Base-by-base conservation (phyloP, 2,113 vertebrate species). In the Sylvia atricapilla region DNA sequence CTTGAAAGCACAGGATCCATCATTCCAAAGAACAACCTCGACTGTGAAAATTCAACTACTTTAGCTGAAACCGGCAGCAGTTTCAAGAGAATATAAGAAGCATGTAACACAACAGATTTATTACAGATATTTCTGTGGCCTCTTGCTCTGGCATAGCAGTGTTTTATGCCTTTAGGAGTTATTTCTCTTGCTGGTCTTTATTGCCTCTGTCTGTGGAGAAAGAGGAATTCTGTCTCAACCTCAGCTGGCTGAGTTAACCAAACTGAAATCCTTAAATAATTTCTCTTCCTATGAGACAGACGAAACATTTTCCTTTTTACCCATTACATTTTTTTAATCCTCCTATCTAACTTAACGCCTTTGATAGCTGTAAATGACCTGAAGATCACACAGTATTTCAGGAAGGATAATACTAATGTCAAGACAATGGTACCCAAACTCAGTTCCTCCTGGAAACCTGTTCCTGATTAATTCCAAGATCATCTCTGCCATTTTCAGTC, bases 401-500 rank as follows among this genome's bases (percentile, higher is more conserved):
- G 53, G 50, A 28, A 85, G 90, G 67, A 41, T 69, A 35, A 43
- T 80, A 31, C 39, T 72, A 59, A 43, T 93, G 92, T 88, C 67
- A 88, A 83, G 88, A 88, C 79, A 86, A 86, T 43, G 83, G 41
- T 47, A 30, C 53, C 73, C 84, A 91, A 95, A 73, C 62, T 70
- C 50, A 47, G 1, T 15, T 88, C 80, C 78, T 94, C 50, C 85
- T 62, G 41, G 82, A 90, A 92, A 66, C 30, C 21, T 67, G 28
- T 39, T 88, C 43, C 58, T 60, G 63, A 93, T 92, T 95, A 95
- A 94, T 94, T 93, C 90, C 59, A 69, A 83, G 83, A 92, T 96
- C 72, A 95, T 93, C 79, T 88, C 74, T 88, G 88, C 90, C 85
- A 66, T 92, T 95, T 95, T 80, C 92, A 83, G 90, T 80, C 90